Percentiles rank a stretch among this genome's conserved stretches.
These are phyloP conservation scores for Sardinella longiceps DNA, from an alignment of 2,797 vertebrate species.

Conservation along the genomic window DNA sequence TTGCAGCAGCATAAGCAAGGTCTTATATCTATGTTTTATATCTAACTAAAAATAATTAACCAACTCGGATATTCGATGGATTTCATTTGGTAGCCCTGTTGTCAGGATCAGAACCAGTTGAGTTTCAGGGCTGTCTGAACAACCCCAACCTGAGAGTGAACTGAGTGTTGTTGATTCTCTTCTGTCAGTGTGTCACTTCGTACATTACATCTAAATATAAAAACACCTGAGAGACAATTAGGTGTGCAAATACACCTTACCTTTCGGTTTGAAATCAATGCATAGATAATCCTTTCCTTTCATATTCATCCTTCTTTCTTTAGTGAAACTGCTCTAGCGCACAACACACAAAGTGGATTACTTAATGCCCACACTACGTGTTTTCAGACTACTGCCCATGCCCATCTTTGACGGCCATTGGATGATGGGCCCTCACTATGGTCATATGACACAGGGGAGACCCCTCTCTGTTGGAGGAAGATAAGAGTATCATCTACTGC, in stretches of 20 bases:
- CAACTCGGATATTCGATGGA: neutral
- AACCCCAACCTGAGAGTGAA: neutral
- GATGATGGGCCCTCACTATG: neutral
- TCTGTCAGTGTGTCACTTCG: neutral
- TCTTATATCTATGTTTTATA: too few species aligned
- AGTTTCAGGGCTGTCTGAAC: neutral
- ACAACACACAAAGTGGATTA: neutral
- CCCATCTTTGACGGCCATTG: conserved; percentile 42
- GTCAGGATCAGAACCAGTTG: neutral
- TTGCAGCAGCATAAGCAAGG: too few species aligned
- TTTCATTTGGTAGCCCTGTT: neutral
- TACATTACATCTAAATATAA: neutral
- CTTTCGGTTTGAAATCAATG: neutral
- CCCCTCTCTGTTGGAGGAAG: conserved; percentile 63
- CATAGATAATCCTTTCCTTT: neutral
- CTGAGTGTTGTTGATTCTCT: neutral
- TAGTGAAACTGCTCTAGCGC: neutral
- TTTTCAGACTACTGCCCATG: neutral
- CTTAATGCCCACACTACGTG: neutral
- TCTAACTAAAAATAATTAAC: neutral
- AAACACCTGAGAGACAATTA: neutral
- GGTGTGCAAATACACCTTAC: neutral
- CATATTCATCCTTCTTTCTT: neutral
- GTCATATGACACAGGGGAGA: conserved; percentile 48
- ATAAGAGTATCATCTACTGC: conserved; percentile 69